phyloP scores from a whole-genome alignment of 2,888 invertebrate genomes.

The Macrosoma leucophasiata region DNA sequence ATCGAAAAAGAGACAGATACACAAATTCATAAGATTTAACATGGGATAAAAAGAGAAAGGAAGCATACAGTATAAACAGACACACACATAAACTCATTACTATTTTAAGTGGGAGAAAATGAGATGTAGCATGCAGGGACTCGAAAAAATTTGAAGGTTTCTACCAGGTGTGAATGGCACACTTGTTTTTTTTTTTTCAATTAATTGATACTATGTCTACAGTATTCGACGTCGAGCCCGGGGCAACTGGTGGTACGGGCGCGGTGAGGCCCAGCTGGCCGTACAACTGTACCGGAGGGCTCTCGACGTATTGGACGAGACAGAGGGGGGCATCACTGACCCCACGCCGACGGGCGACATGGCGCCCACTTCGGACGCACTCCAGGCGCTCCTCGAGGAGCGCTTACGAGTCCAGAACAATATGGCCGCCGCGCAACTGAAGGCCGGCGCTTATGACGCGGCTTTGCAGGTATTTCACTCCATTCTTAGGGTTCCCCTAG shows the following conservation, averaged over 20 bases:
- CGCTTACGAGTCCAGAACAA: constrained; percentile 92
- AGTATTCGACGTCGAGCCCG: constrained; percentile 79
- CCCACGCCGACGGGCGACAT: constrained; percentile 69
- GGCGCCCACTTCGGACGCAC: constrained; percentile 39
- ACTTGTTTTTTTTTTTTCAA: no score
- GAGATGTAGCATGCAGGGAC: no score
- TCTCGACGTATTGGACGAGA: constrained; percentile 86
- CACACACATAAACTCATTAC: no score
- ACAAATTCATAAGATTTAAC: no score
- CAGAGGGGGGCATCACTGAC: constrained; percentile 78
- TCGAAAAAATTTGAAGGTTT: no score
- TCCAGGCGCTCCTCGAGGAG: constrained; percentile 80
- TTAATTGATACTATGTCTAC: no score
- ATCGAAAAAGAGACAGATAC: no score
- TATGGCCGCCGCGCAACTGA: constrained; percentile 93
- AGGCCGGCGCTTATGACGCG: constrained; percentile 89
- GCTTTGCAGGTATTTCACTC: constrained; percentile 85
- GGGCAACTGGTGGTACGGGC: constrained; percentile 93
- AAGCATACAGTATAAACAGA: no score
- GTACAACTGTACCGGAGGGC: constrained; percentile 92
- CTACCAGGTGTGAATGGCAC: no score
- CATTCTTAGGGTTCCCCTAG: no score
- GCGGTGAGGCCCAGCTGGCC: constrained; percentile 86
- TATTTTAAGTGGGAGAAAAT: no score
- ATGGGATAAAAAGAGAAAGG: no score